Evolutionary conservation across 2,797 vertebrate genomes (phyloP).

Genomic region (Phataginus tricuspis): DNA sequence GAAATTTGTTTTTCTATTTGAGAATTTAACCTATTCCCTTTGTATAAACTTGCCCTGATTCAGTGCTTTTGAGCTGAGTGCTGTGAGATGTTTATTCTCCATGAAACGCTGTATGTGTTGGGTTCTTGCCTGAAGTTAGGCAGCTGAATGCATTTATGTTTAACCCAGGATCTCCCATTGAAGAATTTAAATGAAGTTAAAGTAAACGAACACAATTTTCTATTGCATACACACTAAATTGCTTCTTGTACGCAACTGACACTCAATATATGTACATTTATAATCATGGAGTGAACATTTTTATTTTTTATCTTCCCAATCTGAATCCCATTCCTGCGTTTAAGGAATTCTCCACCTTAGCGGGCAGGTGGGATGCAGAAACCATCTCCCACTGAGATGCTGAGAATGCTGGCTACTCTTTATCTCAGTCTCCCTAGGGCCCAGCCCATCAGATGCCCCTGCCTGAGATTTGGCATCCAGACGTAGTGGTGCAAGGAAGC

Average conservation of each 20-base stretch:
- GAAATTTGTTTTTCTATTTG: constrained; percentile 3
- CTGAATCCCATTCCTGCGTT: not conserved
- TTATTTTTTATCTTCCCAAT: constrained; percentile 1
- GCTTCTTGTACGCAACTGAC: not conserved
- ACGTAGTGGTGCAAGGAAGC: not conserved
- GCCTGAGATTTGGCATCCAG: not conserved
- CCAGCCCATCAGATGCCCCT: not conserved
- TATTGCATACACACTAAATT: not conserved
- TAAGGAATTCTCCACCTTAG: not conserved
- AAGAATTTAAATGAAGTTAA: constrained; percentile 25
- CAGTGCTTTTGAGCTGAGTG: not conserved
- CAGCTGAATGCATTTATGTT: not conserved
- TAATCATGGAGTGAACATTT: not conserved
- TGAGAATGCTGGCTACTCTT: not conserved
- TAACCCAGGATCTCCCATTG: not conserved
- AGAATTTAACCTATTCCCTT: not conserved
- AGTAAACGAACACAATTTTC: constrained; percentile 14
- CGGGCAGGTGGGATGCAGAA: not conserved
- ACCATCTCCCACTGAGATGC: not conserved
- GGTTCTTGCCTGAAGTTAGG: not conserved
- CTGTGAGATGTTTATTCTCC: not conserved
- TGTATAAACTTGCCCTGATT: not conserved
- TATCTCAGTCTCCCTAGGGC: not conserved
- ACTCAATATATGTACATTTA: not conserved
- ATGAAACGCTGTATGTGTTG: not conserved